Percentiles rank a stretch among this genome's conserved stretches.
Evolutionary conservation across 2,888 invertebrate species (phyloP).

Genomic region (Sesamia inferens): DNA sequence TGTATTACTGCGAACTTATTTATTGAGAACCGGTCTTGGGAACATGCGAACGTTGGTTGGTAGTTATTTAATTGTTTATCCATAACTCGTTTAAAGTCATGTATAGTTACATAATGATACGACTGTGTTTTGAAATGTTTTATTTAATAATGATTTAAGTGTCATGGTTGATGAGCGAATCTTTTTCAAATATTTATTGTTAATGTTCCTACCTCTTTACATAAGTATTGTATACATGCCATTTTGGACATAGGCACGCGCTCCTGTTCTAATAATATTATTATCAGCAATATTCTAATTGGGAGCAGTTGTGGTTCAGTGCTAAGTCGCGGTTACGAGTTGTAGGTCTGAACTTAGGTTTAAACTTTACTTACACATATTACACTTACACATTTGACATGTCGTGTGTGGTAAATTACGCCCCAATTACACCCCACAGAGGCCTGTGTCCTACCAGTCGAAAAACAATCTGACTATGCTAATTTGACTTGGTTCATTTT

Average conservation of each 20-base stretch:
- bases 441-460: too few relatives aligned
- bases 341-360: too few relatives aligned
- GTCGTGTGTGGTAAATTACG: too few relatives aligned
- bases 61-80: conserved; percentile 40
- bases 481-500: not conserved
- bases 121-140: conserved; percentile 37
- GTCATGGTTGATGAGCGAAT: conserved; percentile 29
- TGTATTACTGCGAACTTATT: conserved; percentile 14
- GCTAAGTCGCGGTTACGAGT: too few relatives aligned
- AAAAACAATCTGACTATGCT: not conserved
- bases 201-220: not conserved
- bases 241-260: not conserved
- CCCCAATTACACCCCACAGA: too few relatives aligned
- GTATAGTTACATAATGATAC: conserved; percentile 50
- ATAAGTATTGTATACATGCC: conserved; percentile 10
- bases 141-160: conserved; percentile 30
- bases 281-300: conserved; percentile 10
- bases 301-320: not conserved
- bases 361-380: too few relatives aligned
- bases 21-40: conserved; percentile 21
- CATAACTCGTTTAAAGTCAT: conserved; percentile 28
- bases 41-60: conserved; percentile 11
- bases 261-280: conserved; percentile 1
- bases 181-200: conserved; percentile 45
- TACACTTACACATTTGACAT: too few relatives aligned